Evolutionary conservation across 2,113 vertebrate species (phyloP), one percentile per base, ranked within the genome.

Genomic region (Halichoeres trimaculatus): DNA sequence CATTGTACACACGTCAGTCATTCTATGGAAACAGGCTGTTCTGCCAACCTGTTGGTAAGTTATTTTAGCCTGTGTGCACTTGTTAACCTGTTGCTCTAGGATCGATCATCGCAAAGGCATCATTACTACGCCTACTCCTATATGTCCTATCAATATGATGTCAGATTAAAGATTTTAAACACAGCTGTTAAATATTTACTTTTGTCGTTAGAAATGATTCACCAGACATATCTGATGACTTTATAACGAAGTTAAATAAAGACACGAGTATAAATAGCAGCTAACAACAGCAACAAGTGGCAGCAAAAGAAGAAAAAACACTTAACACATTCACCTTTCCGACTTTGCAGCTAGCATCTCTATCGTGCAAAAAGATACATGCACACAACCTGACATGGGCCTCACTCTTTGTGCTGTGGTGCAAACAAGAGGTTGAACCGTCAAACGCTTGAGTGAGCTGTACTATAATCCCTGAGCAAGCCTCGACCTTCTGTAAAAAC

Each of bases 391-490:
- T 78, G 78, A 70, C 63, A 65, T 87, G 84, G 89, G 85, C 87
- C 85, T 82, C 73, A 71, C 70, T 86, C 84, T 90, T 89, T 84
- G 85, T 87, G 77, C 76, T 89, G 80, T 73, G 81, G 71, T 85
- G 83, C 82, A 88, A 91, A 90, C 85, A 88, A 85, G 83, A 85
- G 85, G 85, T 71, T 57, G 78, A 76, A 81, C 76, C 76, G 76
- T 89, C 86, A 85, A 83, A 83, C 86, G 88, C 82, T 57, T 85
- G 86, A 88, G 80, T 86, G 86, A 89, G 83, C 80, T 80, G 85
- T 85, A 70, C 43, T 62, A 61, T 76, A 81, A 83, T 59, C 84
- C 76, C 70, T 41, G 22, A 76, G 45, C 17, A 20, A 48, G 69
- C 22, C 22, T 71, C 59, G 50, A 48, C 58, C 81, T 74, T 79